Conservation (phyloP, 2,888 invertebrate genomes). For the Ormyrus pomaceus region DNA sequence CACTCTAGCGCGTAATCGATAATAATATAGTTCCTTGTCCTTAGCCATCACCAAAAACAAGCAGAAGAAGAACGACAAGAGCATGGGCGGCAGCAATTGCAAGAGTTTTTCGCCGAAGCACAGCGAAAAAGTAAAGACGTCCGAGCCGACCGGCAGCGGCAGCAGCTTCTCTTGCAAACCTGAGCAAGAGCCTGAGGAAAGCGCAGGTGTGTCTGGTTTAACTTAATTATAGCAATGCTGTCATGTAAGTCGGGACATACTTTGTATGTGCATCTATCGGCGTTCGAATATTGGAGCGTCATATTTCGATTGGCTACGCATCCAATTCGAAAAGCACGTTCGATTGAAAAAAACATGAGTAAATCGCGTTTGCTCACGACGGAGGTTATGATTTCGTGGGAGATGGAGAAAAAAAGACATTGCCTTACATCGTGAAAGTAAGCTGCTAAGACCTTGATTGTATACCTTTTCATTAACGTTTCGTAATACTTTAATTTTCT, state of each 20-base stretch:
- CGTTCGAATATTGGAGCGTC: not conserved
- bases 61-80: not conserved
- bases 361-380: not conserved
- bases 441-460: constrained; percentile 13
- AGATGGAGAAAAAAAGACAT: not conserved
- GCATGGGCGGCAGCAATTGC: constrained; percentile 64
- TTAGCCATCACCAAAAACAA: not conserved
- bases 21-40: too few species aligned
- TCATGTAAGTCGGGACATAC: not conserved
- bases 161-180: constrained; percentile 36
- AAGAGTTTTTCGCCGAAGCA: constrained; percentile 65
- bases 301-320: not conserved
- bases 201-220: not conserved
- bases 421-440: constrained; percentile 32
- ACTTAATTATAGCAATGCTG: not conserved
- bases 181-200: not conserved
- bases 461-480: not conserved
- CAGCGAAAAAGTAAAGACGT: constrained; percentile 56
- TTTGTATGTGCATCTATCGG: not conserved
- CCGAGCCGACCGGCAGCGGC: constrained; percentile 27
- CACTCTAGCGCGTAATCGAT: not conserved
- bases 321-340: not conserved
- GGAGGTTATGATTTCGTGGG: constrained; percentile 17
- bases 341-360: not conserved
- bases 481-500: constrained; percentile 1